These are phyloP conservation scores for Dasyurus viverrinus DNA, from an alignment of 2,113 vertebrate species.

Conservation along the genomic window DNA sequence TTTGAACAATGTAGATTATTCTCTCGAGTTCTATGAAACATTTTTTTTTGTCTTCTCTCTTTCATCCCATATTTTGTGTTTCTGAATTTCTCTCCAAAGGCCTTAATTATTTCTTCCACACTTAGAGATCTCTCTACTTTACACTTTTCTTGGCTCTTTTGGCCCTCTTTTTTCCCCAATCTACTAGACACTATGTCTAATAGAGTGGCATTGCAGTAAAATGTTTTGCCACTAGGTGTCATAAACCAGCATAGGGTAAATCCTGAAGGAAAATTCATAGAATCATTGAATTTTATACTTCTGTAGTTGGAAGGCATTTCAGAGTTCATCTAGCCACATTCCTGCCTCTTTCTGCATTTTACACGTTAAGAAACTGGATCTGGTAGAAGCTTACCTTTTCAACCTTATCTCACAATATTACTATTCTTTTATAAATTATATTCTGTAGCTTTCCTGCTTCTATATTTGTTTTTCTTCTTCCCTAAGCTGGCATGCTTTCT, in stretches of 20 bases:
- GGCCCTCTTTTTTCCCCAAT: not conserved
- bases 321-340: not conserved
- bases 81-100: not conserved
- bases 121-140: not conserved
- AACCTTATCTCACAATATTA: not conserved
- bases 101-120: not conserved
- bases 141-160: constrained; percentile 4
- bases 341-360: not conserved
- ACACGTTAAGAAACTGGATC: not conserved
- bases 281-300: not conserved
- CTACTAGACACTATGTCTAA: constrained; percentile 19
- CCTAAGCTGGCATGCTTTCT: not conserved
- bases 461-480: not conserved
- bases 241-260: not conserved
- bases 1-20: not conserved
- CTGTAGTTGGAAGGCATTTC: not conserved
- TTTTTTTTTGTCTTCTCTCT: not conserved
- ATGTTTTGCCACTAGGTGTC: constrained; percentile 16
- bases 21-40: not conserved
- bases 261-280: not conserved
- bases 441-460: not conserved
- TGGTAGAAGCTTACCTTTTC: not conserved
- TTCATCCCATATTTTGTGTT: not conserved
- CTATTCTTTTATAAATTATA: not conserved
- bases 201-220: constrained; percentile 13